Base-by-base conservation (phyloP, 2,113 vertebrate species). In the Cacatua alba region DNA sequence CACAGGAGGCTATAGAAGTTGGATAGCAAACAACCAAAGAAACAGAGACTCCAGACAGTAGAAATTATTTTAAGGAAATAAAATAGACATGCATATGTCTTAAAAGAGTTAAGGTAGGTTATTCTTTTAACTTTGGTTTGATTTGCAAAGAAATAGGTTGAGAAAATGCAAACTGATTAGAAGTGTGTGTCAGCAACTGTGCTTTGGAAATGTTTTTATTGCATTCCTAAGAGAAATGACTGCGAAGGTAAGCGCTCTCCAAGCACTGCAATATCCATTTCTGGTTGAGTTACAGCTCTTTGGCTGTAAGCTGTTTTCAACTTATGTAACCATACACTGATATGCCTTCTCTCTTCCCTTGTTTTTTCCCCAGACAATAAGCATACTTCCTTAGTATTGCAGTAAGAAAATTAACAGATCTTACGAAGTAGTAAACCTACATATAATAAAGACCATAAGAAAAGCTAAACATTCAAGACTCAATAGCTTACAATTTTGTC, bases 241-340 rank as follows among this genome's bases (percentile, higher is more conserved):
- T 83, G 79, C 57, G 10, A 74, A 74, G 33, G 75, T 33, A 51
- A 88, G 65, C 0, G 2, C 59, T 91, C 49, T 76, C 77, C 1
- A 2, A 93, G 75, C 0, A 0, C 67, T 80, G 80, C 46, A 69
- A n/a, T 65, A 85, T 59, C 81, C 20, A 28, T 77, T 88, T 90
- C 88, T 88, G 82, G 37, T 31, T 63, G 85, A 91, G 60, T 90
- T 93, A 70, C 79, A 93, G 63, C 82, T 92, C 85, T 90, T 90
- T 16, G 28, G 85, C 92, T 80, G 49, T 87, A 52, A 79, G 63
- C 49, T 72, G 53, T 35, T 94, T 37, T 41, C 10, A 1, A 2
- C 19, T 86, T 69, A 43, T 1, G 0, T 37, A 91, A 88, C 23
- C 43, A 41, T 25, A 51, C 33, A 33, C 24, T 65, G 59, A 82